A percentile compares a stretch with the other conserved stretches of the same genome.
Evolutionary conservation across 2,797 vertebrate genomes (phyloP).

Genomic region (Xenentodon cancila): DNA sequence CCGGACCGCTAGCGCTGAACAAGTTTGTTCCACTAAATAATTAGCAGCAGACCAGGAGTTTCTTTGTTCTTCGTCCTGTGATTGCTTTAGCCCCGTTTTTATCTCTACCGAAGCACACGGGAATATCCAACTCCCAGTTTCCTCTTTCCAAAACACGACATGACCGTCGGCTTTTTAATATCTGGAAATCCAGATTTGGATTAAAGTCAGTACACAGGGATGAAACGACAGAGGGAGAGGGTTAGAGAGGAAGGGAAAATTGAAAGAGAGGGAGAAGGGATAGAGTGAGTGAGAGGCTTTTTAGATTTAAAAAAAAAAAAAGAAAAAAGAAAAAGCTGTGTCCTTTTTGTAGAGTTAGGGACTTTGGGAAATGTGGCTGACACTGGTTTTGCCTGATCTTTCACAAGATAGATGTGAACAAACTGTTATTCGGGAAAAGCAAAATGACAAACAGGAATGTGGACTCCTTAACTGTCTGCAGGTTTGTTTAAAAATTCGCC

Average conservation of each 20-base stretch:
- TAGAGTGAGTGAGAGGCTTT: constrained; percentile 62
- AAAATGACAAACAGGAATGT: constrained; percentile 28
- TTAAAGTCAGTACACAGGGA: constrained; percentile 63
- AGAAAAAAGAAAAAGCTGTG: constrained; percentile 29
- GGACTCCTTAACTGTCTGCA: constrained; percentile 15
- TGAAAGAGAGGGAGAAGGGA: constrained; percentile 43
- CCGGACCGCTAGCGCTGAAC: constrained; percentile 46
- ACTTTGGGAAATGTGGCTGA: constrained; percentile 43
- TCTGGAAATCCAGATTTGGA: constrained; percentile 81
- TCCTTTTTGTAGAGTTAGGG: constrained; percentile 57
- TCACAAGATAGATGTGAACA: constrained; percentile 62
- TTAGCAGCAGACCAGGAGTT: constrained; percentile 55
- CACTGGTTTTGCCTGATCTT: constrained; percentile 40
- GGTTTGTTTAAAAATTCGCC: constrained; percentile 8
- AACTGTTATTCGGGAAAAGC: constrained; percentile 40
- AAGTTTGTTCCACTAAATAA: constrained; percentile 71
- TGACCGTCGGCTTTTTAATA: constrained; percentile 70
- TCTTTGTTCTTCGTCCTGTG: constrained; percentile 56
- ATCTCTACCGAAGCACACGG: constrained; percentile 66
- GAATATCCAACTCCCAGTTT: constrained; percentile 73
- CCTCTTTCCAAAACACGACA: constrained; percentile 69
- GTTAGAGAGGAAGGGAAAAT: constrained; percentile 14
- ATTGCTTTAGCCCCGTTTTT: constrained; percentile 67
- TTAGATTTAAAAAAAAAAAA: constrained; percentile 56
- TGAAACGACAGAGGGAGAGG: constrained; percentile 41